Percentiles rank a stretch among this genome's conserved stretches.
Conservation (phyloP, 2,888 invertebrate genomes). For the Acleris sparsana region DNA sequence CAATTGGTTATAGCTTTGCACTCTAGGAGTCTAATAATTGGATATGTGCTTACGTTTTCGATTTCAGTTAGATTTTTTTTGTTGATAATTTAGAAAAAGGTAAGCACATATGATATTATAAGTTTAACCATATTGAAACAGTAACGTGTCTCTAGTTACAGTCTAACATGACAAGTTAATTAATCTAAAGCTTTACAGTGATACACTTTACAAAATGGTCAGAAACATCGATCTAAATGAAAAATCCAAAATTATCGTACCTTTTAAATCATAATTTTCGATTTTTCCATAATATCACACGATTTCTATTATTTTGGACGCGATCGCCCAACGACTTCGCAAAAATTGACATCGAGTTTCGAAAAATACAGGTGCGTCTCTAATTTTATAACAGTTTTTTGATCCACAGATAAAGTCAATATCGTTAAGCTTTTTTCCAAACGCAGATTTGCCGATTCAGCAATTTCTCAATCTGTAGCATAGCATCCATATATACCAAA, state of each 20-base stretch:
- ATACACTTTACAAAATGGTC: constrained; percentile 77
- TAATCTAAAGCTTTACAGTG: constrained; percentile 79
- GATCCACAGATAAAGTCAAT: constrained; percentile 13
- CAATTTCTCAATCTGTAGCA: constrained; percentile 11
- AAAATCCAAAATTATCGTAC: constrained; percentile 65
- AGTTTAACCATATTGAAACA: constrained; percentile 60
- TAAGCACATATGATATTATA: constrained; percentile 59
- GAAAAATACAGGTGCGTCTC: neutral
- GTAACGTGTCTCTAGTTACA: constrained; percentile 70
- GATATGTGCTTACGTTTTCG: constrained; percentile 43
- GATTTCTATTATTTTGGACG: constrained; percentile 69
- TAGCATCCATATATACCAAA: neutral
- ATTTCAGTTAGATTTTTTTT: neutral
- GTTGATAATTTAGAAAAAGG: constrained; percentile 29
- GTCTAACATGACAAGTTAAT: constrained; percentile 78
- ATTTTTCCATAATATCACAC: constrained; percentile 59
- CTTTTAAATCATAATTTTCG: constrained; percentile 55
- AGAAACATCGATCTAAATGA: constrained; percentile 74
- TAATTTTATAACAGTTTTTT: neutral
- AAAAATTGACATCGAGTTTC: constrained; percentile 14
- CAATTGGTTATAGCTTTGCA: constrained; percentile 79
- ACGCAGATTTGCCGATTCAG: constrained; percentile 10
- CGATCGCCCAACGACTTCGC: constrained; percentile 79
- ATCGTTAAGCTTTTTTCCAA: constrained; percentile 22
- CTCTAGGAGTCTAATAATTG: constrained; percentile 70